phyloP scores from a whole-genome alignment of 2,888 invertebrate genomes.

The Phaonia tiefii region DNA sequence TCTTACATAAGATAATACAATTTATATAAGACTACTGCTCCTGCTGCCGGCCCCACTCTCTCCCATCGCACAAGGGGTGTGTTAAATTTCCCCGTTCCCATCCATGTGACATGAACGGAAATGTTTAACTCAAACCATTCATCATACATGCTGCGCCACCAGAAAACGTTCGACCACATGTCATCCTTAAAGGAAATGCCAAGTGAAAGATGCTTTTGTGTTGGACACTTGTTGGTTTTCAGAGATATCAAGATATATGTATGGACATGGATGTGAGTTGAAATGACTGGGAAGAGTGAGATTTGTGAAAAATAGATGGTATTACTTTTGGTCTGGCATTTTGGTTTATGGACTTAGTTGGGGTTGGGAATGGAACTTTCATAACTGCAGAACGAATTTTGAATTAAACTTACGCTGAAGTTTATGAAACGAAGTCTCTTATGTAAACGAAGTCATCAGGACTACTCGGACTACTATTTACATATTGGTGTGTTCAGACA shows the following conservation, averaged over 20 bases:
- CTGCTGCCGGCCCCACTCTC: background rate
- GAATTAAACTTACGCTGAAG: no score
- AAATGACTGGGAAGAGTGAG: no score
- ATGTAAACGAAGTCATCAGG: no score
- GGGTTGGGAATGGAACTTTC: no score
- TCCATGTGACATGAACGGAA: slow-evolving; percentile 12
- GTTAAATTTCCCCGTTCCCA: background rate
- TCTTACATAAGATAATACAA: slow-evolving; percentile 68
- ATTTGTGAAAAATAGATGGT: no score
- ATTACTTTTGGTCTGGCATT: no score
- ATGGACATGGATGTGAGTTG: no score
- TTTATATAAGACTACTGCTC: slow-evolving; percentile 48
- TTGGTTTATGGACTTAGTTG: no score
- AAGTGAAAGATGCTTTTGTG: slow-evolving; percentile 44
- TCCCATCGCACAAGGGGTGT: background rate
- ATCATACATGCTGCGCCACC: background rate
- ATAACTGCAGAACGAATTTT: no score
- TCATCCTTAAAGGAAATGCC: slow-evolving; percentile 23
- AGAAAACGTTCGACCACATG: slow-evolving; percentile 18
- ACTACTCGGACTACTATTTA: no score
- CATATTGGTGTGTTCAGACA: no score
- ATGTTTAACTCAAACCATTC: slow-evolving; percentile 2
- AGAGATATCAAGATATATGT: slow-evolving; percentile 14
- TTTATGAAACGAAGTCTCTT: no score
- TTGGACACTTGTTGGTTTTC: slow-evolving; percentile 47